Evolutionary conservation across 2,797 vertebrate genomes (phyloP).

Genomic region (Parotocinclus haroldoi): DNA sequence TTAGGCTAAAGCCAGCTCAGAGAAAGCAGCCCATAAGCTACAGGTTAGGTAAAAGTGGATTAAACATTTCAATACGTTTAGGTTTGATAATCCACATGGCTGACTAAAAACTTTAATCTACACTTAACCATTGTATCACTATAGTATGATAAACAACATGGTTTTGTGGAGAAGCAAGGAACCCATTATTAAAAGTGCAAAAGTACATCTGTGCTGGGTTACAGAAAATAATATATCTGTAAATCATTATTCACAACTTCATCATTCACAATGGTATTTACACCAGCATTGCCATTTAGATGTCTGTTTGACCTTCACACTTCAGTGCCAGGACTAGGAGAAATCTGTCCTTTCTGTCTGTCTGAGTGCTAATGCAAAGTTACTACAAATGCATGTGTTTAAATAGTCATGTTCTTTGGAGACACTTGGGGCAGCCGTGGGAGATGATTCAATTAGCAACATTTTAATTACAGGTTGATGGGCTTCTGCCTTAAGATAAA

Average conservation of each 20-base stretch:
- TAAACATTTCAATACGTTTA: slow-evolving; percentile 24
- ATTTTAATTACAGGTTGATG: slow-evolving; percentile 45
- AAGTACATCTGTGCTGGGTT: slow-evolving; percentile 1
- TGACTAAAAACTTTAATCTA: slow-evolving; percentile 9
- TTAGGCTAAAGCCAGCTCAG: slow-evolving; percentile 21
- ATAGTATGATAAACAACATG: slow-evolving; percentile 7
- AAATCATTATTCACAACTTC: slow-evolving; percentile 1
- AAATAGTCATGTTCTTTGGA: slow-evolving; percentile 43
- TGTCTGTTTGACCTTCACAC: background rate
- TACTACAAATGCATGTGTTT: slow-evolving; percentile 21
- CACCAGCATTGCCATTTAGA: background rate
- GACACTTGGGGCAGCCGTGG: slow-evolving; percentile 21
- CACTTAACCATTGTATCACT: too few species aligned
- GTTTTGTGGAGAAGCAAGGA: slow-evolving; percentile 34
- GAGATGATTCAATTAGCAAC: slow-evolving; percentile 23
- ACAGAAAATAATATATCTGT: slow-evolving; percentile 13
- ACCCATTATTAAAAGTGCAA: slow-evolving; percentile 24
- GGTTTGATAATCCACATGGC: slow-evolving; percentile 5
- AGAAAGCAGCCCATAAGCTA: slow-evolving; percentile 27
- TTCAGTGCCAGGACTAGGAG: background rate
- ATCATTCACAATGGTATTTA: background rate
- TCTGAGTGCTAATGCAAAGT: slow-evolving; percentile 4
- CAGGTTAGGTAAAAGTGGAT: slow-evolving; percentile 22
- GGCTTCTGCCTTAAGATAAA: slow-evolving; percentile 44
- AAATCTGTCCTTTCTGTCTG: slow-evolving; percentile 37